Conservation (phyloP, 2,113 vertebrate genomes). For the Chamaetylas fuelleborni region DNA sequence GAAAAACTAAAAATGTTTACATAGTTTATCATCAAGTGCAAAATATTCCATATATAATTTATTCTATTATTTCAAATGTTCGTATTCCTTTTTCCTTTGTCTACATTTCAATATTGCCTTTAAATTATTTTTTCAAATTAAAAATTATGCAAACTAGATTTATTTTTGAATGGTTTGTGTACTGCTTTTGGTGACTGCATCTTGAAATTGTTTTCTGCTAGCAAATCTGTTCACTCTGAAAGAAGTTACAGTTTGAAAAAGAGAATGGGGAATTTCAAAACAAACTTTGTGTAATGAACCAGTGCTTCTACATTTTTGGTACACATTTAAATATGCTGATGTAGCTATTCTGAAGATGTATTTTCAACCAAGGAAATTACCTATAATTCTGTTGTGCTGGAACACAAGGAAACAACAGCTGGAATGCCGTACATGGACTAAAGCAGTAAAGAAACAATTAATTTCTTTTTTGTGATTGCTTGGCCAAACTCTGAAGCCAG, state of each 20-base stretch:
- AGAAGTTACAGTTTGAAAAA: neutral
- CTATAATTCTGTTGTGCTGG: neutral
- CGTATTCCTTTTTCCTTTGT: neutral
- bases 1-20: neutral
- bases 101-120: neutral
- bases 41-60: neutral
- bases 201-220: neutral
- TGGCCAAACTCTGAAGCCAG: neutral
- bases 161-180: neutral
- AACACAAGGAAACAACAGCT: neutral
- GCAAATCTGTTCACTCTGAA: neutral
- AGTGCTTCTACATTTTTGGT: neutral
- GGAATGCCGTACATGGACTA: neutral
- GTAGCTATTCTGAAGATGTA: neutral
- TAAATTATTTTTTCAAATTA: neutral
- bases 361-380: neutral
- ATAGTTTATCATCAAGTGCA: neutral
- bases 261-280: neutral
- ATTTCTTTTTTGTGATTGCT: neutral
- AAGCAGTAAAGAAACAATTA: neutral
- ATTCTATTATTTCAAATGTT: neutral
- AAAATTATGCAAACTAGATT: neutral
- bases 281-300: neutral
- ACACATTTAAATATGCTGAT: neutral
- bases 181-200: neutral